Evolutionary conservation across 2,797 vertebrate genomes (phyloP), one percentile per base, ranked within the genome.

Genomic region (Pseudochromis fuscus): DNA sequence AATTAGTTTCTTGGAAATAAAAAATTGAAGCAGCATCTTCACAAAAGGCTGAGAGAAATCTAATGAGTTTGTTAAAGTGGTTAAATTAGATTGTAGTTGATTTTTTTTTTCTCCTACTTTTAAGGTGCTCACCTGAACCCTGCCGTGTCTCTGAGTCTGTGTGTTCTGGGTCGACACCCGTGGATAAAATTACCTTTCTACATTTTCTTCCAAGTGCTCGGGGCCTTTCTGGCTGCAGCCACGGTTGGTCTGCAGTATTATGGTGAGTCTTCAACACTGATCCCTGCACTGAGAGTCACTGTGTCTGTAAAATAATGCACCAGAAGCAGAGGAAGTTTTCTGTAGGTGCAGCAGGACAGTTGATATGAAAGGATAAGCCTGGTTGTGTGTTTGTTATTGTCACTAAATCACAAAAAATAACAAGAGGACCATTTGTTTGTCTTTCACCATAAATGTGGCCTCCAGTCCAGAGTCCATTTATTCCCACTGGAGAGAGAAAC

Each of bases 61-160:
- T n/a, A n/a, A n/a, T n/a, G n/a, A n/a, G n/a, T n/a, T n/a, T n/a
- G n/a, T n/a, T n/a, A n/a, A n/a, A n/a, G n/a, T n/a, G n/a, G n/a
- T n/a, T n/a, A 35, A 9, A 35, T 35, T 35, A 7, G 4, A 38
- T 38, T 4, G 13, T 13, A 38, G 33, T 38, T 38, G 8, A 16
- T 38, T 21, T 9, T 44, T 44, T 19, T 21, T 49, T 24, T 8
- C 1, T 4, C 60, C n/a, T n/a, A n/a, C n/a, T 37, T 25, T 49
- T 5, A 0, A 63, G 97, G 97, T n/a, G 97, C 95, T 73, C 97
- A 98, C 30, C 93, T 99, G 93, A 99, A 98, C 4, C 95, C 96
- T 0, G 95, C 96, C 0, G 92, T 98, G 4, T 94, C 95, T 18
- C 85, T 98, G 48, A 93, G 94, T 55, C 69, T 94, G 57, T 98